Percentiles rank a stretch among this genome's conserved stretches.
These are phyloP conservation scores for Charaxes varanes DNA, from an alignment of 1,140 invertebrate species.

Conservation along the genomic window DNA sequence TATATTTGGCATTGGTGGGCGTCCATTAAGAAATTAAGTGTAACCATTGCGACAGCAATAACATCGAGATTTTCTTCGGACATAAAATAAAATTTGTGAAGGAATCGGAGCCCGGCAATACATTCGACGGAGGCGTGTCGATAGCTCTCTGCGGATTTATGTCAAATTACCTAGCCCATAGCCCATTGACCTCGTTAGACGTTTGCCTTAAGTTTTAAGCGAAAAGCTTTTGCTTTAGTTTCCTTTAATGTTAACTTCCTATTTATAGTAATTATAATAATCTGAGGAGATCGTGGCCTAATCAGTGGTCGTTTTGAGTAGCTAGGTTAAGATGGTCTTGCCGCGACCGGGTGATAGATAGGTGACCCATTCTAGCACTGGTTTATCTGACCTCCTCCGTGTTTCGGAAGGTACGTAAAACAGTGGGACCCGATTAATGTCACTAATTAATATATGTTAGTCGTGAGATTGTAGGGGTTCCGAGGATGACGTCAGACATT, in stretches of 20 bases:
- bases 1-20: slow-evolving; percentile 24
- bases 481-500: too few relatives aligned
- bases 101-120: slow-evolving; percentile 36
- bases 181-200: slow-evolving; percentile 54
- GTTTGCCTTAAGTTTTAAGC: slow-evolving; percentile 14
- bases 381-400: too few relatives aligned
- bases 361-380: too few relatives aligned
- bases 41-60: slow-evolving; percentile 17
- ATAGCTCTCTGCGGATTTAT: slow-evolving; percentile 44
- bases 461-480: too few relatives aligned
- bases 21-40: slow-evolving; percentile 25
- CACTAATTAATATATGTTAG: slow-evolving; percentile 21
- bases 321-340: too few relatives aligned
- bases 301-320: too few relatives aligned
- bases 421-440: too few relatives aligned
- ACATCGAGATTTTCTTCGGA: slow-evolving; percentile 20
- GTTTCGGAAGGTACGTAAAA: too few relatives aligned
- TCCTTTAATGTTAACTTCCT: too few relatives aligned
- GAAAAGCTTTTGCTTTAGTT: too few relatives aligned
- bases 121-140: slow-evolving; percentile 35
- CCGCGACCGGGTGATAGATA: too few relatives aligned
- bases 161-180: slow-evolving; percentile 44
- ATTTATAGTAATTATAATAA: not conserved
- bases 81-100: slow-evolving; percentile 34
- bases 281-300: too few relatives aligned